These are phyloP conservation scores for Diacarnus erythraeanus DNA, from an alignment of 37 sponge, comb jelly and placozoan species.

Conservation along the genomic window DNA sequence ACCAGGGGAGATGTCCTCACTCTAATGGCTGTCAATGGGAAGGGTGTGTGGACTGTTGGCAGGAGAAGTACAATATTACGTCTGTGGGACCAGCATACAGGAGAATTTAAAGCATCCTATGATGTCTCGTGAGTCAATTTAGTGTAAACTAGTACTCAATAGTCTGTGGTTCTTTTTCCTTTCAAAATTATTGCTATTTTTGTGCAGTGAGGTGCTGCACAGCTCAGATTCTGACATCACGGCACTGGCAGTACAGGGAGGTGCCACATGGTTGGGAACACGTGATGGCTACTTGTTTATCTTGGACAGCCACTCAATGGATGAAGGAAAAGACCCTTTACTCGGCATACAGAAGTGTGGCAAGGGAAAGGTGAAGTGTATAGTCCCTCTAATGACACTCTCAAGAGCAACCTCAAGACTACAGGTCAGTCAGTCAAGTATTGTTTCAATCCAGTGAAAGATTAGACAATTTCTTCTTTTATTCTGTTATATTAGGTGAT, in stretches of 20 bases:
- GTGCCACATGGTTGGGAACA: constrained; percentile 77
- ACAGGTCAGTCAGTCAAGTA: constrained; percentile 27
- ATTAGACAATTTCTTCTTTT: background rate
- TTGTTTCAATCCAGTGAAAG: background rate
- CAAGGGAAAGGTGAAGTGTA: constrained; percentile 58
- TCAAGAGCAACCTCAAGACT: constrained; percentile 1
- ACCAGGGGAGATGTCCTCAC: constrained; percentile 60
- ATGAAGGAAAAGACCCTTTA: constrained; percentile 27
- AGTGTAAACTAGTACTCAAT: background rate
- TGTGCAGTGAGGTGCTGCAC: constrained; percentile 20
- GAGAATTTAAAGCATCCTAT: constrained; percentile 32
- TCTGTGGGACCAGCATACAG: constrained; percentile 66
- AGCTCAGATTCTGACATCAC: constrained; percentile 59
- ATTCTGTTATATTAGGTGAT: constrained; percentile 24
- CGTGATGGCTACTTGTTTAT: constrained; percentile 63
- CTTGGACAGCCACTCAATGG: constrained; percentile 54
- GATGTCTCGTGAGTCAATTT: constrained; percentile 54
- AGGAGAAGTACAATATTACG: constrained; percentile 64
- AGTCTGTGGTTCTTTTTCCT: background rate
- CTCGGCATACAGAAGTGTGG: constrained; percentile 72
- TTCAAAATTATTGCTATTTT: too few species aligned
- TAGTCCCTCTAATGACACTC: constrained; percentile 56
- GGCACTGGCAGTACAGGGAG: constrained; percentile 64
- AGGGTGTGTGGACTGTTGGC: constrained; percentile 76
- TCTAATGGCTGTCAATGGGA: constrained; percentile 28